A percentile compares a stretch with the other conserved stretches of the same genome.
These are phyloP conservation scores for Muscicapa comitata DNA, from an alignment of 2,797 vertebrate species.

Conservation along the genomic window DNA sequence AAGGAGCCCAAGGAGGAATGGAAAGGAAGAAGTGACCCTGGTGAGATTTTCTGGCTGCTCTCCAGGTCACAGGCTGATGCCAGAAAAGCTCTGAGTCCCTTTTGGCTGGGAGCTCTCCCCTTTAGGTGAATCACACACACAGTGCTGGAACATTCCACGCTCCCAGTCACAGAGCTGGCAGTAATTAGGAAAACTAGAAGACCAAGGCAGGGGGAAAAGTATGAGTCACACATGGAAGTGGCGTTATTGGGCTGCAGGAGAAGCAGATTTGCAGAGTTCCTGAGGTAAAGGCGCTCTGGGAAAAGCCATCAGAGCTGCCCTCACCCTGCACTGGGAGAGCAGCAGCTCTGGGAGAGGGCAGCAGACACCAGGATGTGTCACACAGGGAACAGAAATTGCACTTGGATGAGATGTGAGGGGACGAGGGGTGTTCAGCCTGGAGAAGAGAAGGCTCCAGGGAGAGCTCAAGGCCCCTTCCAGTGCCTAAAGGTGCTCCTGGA, in stretches of 20 bases:
- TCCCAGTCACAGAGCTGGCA: slow-evolving; percentile 33
- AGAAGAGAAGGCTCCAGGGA: neutral
- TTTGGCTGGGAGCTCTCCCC: slow-evolving; percentile 36
- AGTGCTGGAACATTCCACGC: slow-evolving; percentile 55
- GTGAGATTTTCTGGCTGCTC: slow-evolving; percentile 47
- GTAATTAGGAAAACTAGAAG: slow-evolving; percentile 59
- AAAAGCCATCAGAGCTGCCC: neutral
- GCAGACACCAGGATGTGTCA: neutral
- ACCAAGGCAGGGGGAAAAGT: neutral
- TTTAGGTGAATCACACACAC: slow-evolving; percentile 54
- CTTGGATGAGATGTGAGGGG: neutral
- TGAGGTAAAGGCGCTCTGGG: fast-evolving
- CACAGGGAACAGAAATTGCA: neutral
- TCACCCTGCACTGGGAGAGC: neutral
- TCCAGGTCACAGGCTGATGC: slow-evolving; percentile 40
- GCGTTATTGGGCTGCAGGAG: neutral
- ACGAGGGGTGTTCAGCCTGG: neutral
- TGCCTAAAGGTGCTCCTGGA: neutral
- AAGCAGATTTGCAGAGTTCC: neutral
- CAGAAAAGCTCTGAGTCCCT: slow-evolving; percentile 38
- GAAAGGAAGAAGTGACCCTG: slow-evolving; percentile 40
- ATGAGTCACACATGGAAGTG: slow-evolving; percentile 37
- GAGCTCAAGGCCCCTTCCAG: neutral
- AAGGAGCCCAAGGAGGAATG: neutral
- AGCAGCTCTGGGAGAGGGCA: neutral